Evolutionary conservation across 2,888 invertebrate genomes (phyloP).

Genomic region (Parasteatoda lunata): DNA sequence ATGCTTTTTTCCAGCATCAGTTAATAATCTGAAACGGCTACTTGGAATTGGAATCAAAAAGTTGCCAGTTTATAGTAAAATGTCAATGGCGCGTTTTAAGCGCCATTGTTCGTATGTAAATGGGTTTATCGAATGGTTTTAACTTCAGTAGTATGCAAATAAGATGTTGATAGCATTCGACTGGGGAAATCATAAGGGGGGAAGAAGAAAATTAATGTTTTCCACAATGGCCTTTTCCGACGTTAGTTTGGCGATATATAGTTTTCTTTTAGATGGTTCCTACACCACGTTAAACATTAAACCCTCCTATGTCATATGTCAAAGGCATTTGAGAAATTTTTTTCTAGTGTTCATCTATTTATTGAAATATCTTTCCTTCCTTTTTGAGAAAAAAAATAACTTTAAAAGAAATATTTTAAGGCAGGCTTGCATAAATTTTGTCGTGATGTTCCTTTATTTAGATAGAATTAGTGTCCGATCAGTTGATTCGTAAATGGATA

Average conservation of each 20-base stretch:
- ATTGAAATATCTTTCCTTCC: slow-evolving; percentile 41
- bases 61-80: slow-evolving; percentile 15
- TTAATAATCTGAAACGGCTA: slow-evolving; percentile 33
- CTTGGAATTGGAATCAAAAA: slow-evolving; percentile 31
- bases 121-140: slow-evolving; percentile 19
- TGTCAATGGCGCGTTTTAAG: slow-evolving; percentile 25
- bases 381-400: slow-evolving; percentile 2
- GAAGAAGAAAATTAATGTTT: slow-evolving; percentile 50
- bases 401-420: neutral
- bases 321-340: slow-evolving; percentile 58
- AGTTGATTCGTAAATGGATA: no score
- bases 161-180: slow-evolving; percentile 46
- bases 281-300: slow-evolving; percentile 34
- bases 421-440: neutral
- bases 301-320: slow-evolving; percentile 47
- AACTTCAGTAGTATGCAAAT: slow-evolving; percentile 47
- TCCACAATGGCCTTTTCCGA: slow-evolving; percentile 41
- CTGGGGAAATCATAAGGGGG: slow-evolving; percentile 34
- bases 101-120: slow-evolving; percentile 51
- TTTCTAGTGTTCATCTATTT: slow-evolving; percentile 54
- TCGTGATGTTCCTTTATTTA: no score
- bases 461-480: no score
- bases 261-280: slow-evolving; percentile 41
- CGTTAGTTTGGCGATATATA: slow-evolving; percentile 41
- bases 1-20: slow-evolving; percentile 25